Conservation (phyloP, 2,888 invertebrate species). For the Odontocerum albicorne region DNA sequence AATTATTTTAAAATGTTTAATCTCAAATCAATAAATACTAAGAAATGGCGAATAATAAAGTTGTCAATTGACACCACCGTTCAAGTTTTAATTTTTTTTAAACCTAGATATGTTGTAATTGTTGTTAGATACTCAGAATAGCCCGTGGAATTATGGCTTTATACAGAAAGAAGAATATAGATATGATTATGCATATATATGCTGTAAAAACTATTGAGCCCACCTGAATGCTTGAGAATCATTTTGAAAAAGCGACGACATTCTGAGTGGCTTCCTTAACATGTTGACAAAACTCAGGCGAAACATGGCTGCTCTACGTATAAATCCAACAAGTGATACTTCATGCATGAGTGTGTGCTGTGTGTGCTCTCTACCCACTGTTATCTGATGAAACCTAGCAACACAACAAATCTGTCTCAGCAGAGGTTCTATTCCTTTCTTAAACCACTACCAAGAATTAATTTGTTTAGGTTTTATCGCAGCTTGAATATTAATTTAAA, state of each 20-base stretch:
- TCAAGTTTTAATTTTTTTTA: too few relatives aligned
- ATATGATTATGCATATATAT: neutral
- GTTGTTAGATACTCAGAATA: neutral
- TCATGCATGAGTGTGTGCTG: slow-evolving; percentile 15
- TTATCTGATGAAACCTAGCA: slow-evolving; percentile 31
- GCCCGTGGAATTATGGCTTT: neutral
- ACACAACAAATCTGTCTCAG: too few relatives aligned
- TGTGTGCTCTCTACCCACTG: slow-evolving; percentile 19
- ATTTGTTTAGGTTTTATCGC: too few relatives aligned
- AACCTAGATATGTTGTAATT: too few relatives aligned
- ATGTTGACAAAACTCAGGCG: slow-evolving; percentile 29
- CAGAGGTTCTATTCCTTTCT: too few relatives aligned
- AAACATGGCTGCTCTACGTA: slow-evolving; percentile 26
- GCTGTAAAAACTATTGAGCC: slow-evolving; percentile 24
- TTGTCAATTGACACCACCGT: too few relatives aligned
- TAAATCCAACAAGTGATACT: slow-evolving; percentile 21
- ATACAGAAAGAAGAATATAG: neutral
- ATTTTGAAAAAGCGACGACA: slow-evolving; percentile 11
- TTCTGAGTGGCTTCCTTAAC: slow-evolving; percentile 19
- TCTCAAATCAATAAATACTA: too few relatives aligned
- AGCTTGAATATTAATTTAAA: too few relatives aligned
- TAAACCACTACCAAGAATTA: too few relatives aligned
- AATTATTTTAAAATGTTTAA: too few relatives aligned
- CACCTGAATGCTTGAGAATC: slow-evolving; percentile 24
- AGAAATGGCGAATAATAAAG: too few relatives aligned